Conservation (phyloP, 1,140 invertebrate species). For the Carposina sasakii region DNA sequence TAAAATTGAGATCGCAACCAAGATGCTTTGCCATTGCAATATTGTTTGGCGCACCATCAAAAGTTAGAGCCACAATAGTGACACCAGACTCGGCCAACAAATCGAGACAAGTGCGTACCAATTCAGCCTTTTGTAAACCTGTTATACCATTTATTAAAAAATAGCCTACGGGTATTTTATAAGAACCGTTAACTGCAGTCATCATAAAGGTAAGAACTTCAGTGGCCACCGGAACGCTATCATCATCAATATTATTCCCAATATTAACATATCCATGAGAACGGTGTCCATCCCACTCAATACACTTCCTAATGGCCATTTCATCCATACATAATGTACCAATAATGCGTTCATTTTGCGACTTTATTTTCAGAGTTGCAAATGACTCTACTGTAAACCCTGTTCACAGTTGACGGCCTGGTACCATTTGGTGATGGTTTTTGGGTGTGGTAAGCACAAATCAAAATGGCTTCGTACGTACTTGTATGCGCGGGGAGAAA, state of each 20-base stretch:
- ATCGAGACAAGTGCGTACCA: constrained; percentile 20
- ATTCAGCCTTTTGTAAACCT: constrained; percentile 22
- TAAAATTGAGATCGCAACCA: constrained; percentile 10
- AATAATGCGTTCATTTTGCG: constrained; percentile 11
- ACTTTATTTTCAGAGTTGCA: constrained; percentile 4
- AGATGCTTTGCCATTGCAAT: constrained; percentile 7
- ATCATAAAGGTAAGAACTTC: constrained; percentile 42
- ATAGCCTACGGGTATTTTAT: constrained; percentile 49
- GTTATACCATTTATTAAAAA: constrained; percentile 37
- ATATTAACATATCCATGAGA: constrained; percentile 23
- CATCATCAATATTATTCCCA: constrained; percentile 17
- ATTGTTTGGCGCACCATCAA: constrained; percentile 12
- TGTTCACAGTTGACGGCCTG: constrained; percentile 14
- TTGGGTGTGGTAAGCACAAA: constrained; percentile 14
- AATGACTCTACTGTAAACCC: constrained; percentile 24
- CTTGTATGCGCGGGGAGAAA: constrained; percentile 17
- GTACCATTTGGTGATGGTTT: constrained; percentile 17
- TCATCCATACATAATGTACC: constrained; percentile 32
- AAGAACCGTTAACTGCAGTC: constrained; percentile 32
- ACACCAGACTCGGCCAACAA: constrained; percentile 8
- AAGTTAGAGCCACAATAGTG: constrained; percentile 11
- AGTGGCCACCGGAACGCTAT: constrained; percentile 24
- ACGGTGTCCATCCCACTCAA: constrained; percentile 27
- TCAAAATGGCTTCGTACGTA: constrained; percentile 14
- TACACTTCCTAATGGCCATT: constrained; percentile 33